Evolutionary conservation across 1,140 invertebrate species (phyloP).

Genomic region (Pogonomyrmex californicus): DNA sequence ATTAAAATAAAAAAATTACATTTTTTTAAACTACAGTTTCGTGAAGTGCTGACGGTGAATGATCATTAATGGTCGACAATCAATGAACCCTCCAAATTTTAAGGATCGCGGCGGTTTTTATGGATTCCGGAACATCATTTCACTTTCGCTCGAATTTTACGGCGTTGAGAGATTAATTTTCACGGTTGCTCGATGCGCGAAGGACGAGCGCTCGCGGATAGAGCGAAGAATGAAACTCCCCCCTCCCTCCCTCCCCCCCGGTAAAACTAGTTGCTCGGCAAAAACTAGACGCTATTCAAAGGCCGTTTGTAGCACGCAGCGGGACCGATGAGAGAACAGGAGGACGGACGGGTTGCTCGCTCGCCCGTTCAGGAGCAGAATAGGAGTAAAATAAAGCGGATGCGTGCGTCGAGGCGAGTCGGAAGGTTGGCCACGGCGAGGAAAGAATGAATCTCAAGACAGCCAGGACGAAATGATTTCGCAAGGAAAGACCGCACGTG

Average conservation of each 20-base stretch:
- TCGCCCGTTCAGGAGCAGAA: constrained; percentile 56
- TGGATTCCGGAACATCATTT: not conserved
- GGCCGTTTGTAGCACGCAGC: constrained; percentile 77
- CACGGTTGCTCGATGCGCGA: constrained; percentile 58
- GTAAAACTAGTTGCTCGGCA: constrained; percentile 81
- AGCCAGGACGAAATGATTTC: constrained; percentile 71
- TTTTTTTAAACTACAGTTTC: not conserved
- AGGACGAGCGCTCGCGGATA: constrained; percentile 47
- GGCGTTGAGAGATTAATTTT: constrained; percentile 65
- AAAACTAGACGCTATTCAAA: constrained; percentile 85
- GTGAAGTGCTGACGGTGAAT: not conserved
- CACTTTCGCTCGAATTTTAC: constrained; percentile 30
- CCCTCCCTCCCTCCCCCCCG: constrained; percentile 39
- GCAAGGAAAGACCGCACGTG: constrained; percentile 48
- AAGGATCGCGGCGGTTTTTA: not conserved
- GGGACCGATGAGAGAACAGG: constrained; percentile 63
- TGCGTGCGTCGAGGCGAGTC: constrained; percentile 65
- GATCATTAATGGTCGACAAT: not conserved
- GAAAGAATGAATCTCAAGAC: constrained; percentile 63
- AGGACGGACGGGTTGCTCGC: constrained; percentile 61
- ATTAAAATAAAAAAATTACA: not conserved
- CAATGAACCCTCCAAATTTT: not conserved
- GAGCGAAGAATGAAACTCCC: constrained; percentile 76
- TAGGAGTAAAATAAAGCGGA: constrained; percentile 76
- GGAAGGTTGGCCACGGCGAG: constrained; percentile 45